Conservation (phyloP, 2,797 vertebrate genomes). For the Micromesistius poutassou region DNA sequence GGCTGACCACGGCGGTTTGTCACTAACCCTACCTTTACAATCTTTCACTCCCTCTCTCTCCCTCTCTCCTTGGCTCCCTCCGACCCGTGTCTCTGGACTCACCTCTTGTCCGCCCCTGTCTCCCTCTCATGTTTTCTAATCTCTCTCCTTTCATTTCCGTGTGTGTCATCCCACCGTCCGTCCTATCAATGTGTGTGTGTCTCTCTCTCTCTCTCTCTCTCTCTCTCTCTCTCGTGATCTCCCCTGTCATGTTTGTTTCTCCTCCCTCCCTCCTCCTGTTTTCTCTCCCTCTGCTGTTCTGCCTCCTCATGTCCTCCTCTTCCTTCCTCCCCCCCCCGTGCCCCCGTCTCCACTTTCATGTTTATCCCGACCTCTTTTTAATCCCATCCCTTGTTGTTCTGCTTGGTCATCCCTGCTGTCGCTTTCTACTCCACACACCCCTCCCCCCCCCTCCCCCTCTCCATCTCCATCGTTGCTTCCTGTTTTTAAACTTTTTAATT, state of each 20-base stretch:
- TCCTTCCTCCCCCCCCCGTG: neutral
- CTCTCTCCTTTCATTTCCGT: neutral
- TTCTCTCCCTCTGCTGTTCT: neutral
- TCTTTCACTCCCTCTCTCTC: neutral
- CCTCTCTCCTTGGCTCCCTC: conserved; percentile 24
- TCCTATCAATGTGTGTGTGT: neutral
- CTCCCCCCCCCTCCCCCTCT: too few species aligned
- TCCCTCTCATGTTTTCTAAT: conserved; percentile 1
- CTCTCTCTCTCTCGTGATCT: neutral
- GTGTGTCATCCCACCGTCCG: neutral
- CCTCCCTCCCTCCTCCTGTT: neutral
- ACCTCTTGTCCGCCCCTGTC: conserved; percentile 5
- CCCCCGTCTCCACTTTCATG: neutral
- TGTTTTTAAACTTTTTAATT: conserved; percentile 9
- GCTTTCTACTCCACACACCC: too few species aligned
- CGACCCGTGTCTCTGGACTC: neutral
- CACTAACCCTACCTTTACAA: neutral
- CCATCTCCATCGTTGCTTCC: conserved; percentile 29
- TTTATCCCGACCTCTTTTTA: neutral
- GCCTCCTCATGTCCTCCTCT: neutral
- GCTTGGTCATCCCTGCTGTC: neutral
- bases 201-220: neutral
- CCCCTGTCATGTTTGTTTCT: neutral
- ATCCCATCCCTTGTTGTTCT: neutral
- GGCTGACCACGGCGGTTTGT: conserved; percentile 49